Evolutionary conservation across 2,797 vertebrate species (phyloP).

Genomic region (Antrozous pallidus): DNA sequence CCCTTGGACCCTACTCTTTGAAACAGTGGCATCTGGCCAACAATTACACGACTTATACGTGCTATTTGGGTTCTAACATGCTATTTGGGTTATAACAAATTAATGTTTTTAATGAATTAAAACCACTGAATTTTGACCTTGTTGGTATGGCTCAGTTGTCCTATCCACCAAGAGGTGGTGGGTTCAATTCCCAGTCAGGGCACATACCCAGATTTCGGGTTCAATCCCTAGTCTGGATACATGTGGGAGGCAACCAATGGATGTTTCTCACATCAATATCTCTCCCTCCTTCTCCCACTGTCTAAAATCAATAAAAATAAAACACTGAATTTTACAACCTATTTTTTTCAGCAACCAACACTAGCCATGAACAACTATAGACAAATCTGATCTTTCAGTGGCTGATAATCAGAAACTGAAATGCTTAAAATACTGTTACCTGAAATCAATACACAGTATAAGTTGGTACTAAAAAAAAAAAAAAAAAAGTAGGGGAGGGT

Average conservation of each 20-base stretch:
- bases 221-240: not conserved
- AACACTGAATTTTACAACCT: conserved; percentile 29
- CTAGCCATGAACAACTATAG: not conserved
- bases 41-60: not conserved
- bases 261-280: not conserved
- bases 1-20: not conserved
- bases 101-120: not conserved
- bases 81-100: not conserved
- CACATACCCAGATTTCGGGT: not conserved
- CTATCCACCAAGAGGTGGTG: not conserved
- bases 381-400: not conserved
- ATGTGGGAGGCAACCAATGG: not conserved
- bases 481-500: not conserved
- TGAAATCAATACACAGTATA: conserved; percentile 14
- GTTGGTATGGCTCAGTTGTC: not conserved
- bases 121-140: conserved; percentile 4
- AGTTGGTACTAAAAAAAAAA: not conserved
- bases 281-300: not conserved
- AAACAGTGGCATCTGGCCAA: not conserved
- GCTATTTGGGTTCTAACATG: not conserved
- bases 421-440: not conserved
- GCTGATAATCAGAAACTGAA: not conserved
- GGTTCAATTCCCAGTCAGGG: not conserved
- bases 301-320: not conserved
- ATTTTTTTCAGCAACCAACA: conserved; percentile 10